Evolutionary conservation across 2,113 vertebrate genomes (phyloP).

Genomic region (Salvator merianae): DNA sequence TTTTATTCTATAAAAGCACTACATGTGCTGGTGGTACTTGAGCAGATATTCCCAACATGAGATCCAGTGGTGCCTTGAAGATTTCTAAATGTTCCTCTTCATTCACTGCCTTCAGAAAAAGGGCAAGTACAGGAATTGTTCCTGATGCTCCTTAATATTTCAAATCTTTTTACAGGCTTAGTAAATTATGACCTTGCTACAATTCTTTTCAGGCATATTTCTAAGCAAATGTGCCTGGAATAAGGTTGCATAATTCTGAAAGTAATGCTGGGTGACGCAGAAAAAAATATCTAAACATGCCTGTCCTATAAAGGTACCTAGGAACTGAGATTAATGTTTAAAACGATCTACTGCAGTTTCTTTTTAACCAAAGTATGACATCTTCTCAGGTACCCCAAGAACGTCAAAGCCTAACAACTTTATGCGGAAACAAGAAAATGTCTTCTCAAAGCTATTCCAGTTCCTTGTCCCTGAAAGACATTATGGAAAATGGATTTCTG

Average conservation of each 20-base stretch:
- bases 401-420: fast-evolving
- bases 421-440: constrained; percentile 39
- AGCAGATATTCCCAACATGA: too few relatives aligned
- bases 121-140: too few relatives aligned
- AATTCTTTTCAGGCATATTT: not conserved
- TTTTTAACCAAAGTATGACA: not conserved
- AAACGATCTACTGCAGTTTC: not conserved
- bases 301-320: not conserved
- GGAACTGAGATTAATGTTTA: not conserved
- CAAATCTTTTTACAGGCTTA: not conserved
- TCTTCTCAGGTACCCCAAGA: not conserved
- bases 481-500: constrained; percentile 62
- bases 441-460: constrained; percentile 29
- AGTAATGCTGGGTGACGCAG: not conserved
- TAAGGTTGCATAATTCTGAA: not conserved
- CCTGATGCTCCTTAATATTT: too few relatives aligned
- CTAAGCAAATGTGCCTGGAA: not conserved
- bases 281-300: not conserved
- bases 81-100: too few relatives aligned
- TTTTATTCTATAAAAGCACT: too few relatives aligned
- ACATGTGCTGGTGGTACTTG: too few relatives aligned
- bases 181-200: not conserved
- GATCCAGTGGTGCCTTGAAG: too few relatives aligned
- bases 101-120: too few relatives aligned
- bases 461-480: constrained; percentile 47